phyloP scores from a whole-genome alignment of 2,888 invertebrate species.

The Trachelus tabidus region DNA sequence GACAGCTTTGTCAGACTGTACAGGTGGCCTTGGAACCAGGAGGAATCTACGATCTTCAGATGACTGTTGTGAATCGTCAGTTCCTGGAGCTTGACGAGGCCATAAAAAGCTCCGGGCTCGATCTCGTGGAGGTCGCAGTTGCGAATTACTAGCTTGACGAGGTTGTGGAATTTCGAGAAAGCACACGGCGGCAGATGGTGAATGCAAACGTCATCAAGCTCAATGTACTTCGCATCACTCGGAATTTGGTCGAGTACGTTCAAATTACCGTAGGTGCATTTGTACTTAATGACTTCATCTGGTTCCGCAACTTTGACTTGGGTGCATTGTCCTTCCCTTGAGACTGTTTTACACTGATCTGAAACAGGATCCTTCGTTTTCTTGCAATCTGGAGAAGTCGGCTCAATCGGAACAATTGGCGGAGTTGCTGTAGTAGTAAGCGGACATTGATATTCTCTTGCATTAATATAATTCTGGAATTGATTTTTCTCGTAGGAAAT shows the following conservation, averaged over 20 bases:
- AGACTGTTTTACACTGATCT: background rate
- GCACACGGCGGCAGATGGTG: constrained; percentile 30
- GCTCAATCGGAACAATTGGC: background rate
- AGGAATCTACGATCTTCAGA: constrained; percentile 31
- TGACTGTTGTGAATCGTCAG: constrained; percentile 32
- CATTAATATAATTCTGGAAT: background rate
- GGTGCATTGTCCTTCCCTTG: constrained; percentile 9
- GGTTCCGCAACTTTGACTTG: background rate
- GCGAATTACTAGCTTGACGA: constrained; percentile 40
- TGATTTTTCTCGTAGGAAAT: constrained; percentile 39
- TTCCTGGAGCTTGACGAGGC: constrained; percentile 26
- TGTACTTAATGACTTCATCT: constrained; percentile 20
- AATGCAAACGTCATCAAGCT: constrained; percentile 45
- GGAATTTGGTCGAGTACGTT: constrained; percentile 39
- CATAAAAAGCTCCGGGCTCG: constrained; percentile 40
- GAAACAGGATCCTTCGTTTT: background rate
- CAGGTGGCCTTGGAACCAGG: constrained; percentile 30
- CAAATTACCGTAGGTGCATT: constrained; percentile 44
- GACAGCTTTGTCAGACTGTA: constrained; percentile 34
- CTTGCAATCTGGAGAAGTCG: background rate
- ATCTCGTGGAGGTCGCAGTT: constrained; percentile 43
- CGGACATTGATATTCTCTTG: background rate
- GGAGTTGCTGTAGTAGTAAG: background rate
- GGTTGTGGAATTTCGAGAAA: constrained; percentile 37
- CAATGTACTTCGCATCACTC: constrained; percentile 37